phyloP scores from a whole-genome alignment of 2,113 vertebrate genomes.

The Callipepla squamata region DNA sequence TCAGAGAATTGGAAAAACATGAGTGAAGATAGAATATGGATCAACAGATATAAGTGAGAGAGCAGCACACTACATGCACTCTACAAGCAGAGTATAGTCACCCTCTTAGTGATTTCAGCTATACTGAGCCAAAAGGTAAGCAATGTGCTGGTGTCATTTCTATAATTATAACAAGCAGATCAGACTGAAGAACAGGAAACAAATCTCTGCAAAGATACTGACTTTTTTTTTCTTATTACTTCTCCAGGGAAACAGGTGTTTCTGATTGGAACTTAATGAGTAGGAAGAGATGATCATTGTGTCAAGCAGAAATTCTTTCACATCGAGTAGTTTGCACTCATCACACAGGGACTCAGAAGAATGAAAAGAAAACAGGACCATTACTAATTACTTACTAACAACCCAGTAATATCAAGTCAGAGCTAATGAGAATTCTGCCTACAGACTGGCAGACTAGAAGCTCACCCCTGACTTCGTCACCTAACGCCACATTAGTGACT shows the following conservation, averaged over 20 bases:
- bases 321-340: background rate
- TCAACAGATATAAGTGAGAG: background rate
- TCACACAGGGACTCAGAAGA: background rate
- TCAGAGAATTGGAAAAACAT: background rate
- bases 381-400: background rate
- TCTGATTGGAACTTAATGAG: background rate
- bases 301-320: rapidly evolving
- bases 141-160: background rate
- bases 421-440: background rate
- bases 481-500: background rate
- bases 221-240: rapidly evolving
- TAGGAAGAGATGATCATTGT: background rate
- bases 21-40: background rate
- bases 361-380: background rate
- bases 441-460: background rate
- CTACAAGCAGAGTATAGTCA: background rate
- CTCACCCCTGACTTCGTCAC: background rate
- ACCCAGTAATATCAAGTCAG: background rate
- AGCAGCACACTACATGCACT: background rate
- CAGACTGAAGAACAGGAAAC: background rate
- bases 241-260: background rate
- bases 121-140: background rate
- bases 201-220: background rate
- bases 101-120: background rate
- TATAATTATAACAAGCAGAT: background rate